Base-by-base conservation (phyloP, 2,888 invertebrate species). In the Stenotaenia linearis region DNA sequence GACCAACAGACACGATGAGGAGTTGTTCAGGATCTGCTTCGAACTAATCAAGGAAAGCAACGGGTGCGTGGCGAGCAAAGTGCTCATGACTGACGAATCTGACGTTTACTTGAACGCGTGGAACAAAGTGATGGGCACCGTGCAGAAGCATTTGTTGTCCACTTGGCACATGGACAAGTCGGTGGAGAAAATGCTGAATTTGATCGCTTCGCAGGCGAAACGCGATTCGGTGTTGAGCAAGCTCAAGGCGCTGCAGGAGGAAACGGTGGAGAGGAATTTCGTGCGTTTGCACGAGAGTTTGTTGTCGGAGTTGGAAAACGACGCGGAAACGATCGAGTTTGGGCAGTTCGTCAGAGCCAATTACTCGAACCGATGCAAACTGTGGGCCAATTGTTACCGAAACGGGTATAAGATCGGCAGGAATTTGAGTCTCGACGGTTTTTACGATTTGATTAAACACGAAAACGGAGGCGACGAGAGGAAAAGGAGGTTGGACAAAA, bases 311-410 rank as follows among this genome's bases (percentile, higher is more conserved):
- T 37, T 76, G 23, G n/a, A 76, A 37, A 9, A 9, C 35, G 76
- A 76, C 37, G 35, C n/a, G 12, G 37, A 30, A 15, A 35, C n/a
- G 12, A n/a, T 4, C 12, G 76, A 35, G 37, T 76, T 76, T 21
- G 76, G 18, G 0, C 23, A 21, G 9, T 76, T 79, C 56, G 45
- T 79, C n/a, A 23, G 32, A 12, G 61, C 25, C 7, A 25, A 28
- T 75, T 80, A 80, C 25, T 50, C 77, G 6, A 75, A 74, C 4
- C 32, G 80, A 21, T 37, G 32, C 15, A 18, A 79, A 6, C 40
- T 78, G 45, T 81, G 81, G 80, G 81, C 81, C 23, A 74, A 32
- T 30, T 80, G 80, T 35, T 79, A 77, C 56, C 45, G 81, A n/a
- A 74, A 23, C 18, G 50, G 45, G 6, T 37, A 61, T 10, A 78